phyloP scores from a whole-genome alignment of 2,888 invertebrate species.

The Acrobasis consociella region DNA sequence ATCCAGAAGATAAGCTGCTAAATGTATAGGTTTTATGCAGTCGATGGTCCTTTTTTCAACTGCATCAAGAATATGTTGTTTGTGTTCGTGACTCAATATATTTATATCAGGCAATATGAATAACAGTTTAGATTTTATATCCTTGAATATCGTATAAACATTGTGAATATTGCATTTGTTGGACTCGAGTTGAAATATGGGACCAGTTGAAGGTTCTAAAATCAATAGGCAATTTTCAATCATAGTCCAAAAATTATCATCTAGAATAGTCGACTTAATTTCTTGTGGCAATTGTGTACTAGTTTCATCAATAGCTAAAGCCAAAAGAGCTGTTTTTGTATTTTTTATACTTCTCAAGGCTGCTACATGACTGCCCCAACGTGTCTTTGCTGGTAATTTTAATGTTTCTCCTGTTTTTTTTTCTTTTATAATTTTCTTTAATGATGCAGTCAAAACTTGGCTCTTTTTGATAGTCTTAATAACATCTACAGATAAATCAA shows the following conservation, averaged over 20 bases:
- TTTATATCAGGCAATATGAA: constrained; percentile 20
- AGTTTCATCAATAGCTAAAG: constrained; percentile 23
- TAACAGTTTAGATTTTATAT: constrained; percentile 21
- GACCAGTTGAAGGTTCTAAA: constrained; percentile 22
- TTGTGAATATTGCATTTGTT: constrained; percentile 22
- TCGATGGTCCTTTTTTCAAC: constrained; percentile 19
- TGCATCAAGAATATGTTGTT: constrained; percentile 19
- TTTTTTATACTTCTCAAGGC: constrained; percentile 21
- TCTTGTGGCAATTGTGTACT: constrained; percentile 18
- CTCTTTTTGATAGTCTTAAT: constrained; percentile 27
- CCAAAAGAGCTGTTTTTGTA: constrained; percentile 18
- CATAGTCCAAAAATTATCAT: constrained; percentile 23
- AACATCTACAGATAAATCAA: constrained; percentile 6
- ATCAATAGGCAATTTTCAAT: constrained; percentile 19
- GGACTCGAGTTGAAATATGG: constrained; percentile 22
- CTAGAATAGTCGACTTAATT: constrained; percentile 18
- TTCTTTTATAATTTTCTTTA: constrained; percentile 4
- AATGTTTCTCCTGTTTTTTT: constrained; percentile 24
- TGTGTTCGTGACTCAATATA: constrained; percentile 18
- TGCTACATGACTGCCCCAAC: constrained; percentile 24
- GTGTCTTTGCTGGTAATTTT: constrained; percentile 25
- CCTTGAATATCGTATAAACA: not conserved
- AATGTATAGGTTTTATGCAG: constrained; percentile 26
- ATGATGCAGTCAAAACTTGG: constrained; percentile 14
- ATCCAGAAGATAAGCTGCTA: constrained; percentile 24